Conservation (phyloP, 2,113 vertebrate species). For the Phocoena sinus region DNA sequence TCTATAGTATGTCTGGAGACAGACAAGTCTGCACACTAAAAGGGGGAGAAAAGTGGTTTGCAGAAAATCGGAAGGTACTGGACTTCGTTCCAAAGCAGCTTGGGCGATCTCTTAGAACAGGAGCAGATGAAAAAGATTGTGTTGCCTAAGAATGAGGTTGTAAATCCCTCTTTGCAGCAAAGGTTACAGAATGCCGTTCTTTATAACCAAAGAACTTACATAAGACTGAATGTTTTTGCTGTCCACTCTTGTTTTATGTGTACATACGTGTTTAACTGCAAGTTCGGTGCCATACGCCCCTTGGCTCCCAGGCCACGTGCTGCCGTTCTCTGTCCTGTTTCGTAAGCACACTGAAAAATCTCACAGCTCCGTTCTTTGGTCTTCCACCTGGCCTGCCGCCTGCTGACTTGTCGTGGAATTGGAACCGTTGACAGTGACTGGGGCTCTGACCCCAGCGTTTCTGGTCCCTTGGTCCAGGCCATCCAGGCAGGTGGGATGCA, state of each 20-base stretch:
- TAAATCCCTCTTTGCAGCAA: constrained; percentile 79
- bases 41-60: constrained; percentile 76
- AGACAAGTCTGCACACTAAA: constrained; percentile 79
- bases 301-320: constrained; percentile 73
- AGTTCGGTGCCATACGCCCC: constrained; percentile 84
- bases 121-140: constrained; percentile 82
- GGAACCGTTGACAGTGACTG: constrained; percentile 43
- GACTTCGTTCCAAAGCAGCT: constrained; percentile 76
- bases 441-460: constrained; percentile 62
- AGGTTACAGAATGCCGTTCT: constrained; percentile 83
- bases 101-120: constrained; percentile 71
- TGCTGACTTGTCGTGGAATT: constrained; percentile 75
- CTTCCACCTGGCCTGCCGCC: constrained; percentile 84
- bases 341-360: constrained; percentile 79
- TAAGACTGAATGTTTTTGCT: constrained; percentile 80
- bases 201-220: constrained; percentile 96
- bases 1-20: constrained; percentile 79
- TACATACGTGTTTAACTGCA: constrained; percentile 70
- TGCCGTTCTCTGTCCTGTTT: constrained; percentile 76
- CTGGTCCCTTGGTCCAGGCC: not conserved
- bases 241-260: constrained; percentile 79
- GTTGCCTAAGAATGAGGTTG: constrained; percentile 79
- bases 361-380: constrained; percentile 69
- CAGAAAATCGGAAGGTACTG: constrained; percentile 84
- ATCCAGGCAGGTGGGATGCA: constrained; percentile 64